phyloP scores from a whole-genome alignment of 2,113 vertebrate genomes.

The Lota lota region DNA sequence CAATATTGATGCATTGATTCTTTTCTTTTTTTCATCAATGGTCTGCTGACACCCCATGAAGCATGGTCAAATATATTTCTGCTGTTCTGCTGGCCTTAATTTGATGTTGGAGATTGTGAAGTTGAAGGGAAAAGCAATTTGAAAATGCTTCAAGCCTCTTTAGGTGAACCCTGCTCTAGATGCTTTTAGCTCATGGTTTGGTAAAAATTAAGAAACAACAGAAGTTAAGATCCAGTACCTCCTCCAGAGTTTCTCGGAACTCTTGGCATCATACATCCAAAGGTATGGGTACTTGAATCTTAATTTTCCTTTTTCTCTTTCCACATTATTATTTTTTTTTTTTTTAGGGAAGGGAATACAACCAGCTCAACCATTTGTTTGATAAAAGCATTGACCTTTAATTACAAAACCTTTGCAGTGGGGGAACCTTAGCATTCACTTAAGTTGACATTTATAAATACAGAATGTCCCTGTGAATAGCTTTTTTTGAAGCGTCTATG shows the following conservation, averaged over 20 bases:
- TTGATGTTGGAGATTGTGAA: neutral
- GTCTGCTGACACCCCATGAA: neutral
- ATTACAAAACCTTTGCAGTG: constrained; percentile 68
- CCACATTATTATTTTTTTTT: constrained; percentile 26
- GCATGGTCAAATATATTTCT: neutral
- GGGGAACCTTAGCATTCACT: constrained; percentile 62
- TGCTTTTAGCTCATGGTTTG: too few relatives aligned
- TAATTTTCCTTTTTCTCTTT: constrained; percentile 35
- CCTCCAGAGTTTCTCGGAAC: neutral
- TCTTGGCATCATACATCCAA: neutral
- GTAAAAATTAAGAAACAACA: too few relatives aligned
- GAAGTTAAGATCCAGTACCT: too few relatives aligned
- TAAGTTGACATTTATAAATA: constrained; percentile 76
- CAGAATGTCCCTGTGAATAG: constrained; percentile 66
- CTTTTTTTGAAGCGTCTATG: constrained; percentile 64
- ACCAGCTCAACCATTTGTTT: too few relatives aligned
- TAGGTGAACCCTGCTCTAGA: too few relatives aligned
- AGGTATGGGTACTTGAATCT: constrained; percentile 10
- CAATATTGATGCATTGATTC: neutral
- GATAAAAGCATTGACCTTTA: constrained; percentile 72
- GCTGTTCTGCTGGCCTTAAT: neutral
- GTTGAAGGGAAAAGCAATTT: neutral
- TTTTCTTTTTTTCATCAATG: constrained; percentile 1
- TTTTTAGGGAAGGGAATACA: constrained; percentile 28
- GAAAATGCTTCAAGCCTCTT: neutral